Conservation (phyloP, 2,113 vertebrate species). For the Aspidoscelis tigris region DNA sequence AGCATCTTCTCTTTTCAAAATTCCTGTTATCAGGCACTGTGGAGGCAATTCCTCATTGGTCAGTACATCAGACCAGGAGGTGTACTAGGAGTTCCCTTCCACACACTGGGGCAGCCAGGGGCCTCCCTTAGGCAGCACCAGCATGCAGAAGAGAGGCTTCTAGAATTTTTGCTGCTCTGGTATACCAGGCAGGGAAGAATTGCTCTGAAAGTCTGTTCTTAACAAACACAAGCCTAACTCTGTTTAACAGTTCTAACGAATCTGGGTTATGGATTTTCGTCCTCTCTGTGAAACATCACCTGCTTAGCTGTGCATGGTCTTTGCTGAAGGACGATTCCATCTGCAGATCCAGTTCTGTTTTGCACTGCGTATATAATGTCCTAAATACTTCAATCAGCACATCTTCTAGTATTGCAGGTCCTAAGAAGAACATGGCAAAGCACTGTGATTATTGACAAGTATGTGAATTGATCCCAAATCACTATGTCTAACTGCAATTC, state of each 20-base stretch:
- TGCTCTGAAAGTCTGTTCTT: neutral
- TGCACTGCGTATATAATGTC: constrained; percentile 92
- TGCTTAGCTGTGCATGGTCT: constrained; percentile 96
- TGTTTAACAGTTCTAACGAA: neutral
- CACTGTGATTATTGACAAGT: constrained; percentile 5
- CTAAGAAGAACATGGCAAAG: constrained; percentile 72
- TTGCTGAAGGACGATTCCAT: constrained; percentile 92
- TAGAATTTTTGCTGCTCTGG: too few relatives aligned
- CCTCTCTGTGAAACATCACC: constrained; percentile 72
- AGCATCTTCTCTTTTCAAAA: neutral
- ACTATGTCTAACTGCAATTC: neutral
- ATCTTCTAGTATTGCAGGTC: constrained; percentile 96
- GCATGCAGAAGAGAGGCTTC: too few relatives aligned
- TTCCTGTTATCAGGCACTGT: neutral
- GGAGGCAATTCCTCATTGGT: too few relatives aligned
- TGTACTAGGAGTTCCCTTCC: too few relatives aligned
- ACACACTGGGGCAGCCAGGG: too few relatives aligned
- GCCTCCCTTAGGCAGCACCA: too few relatives aligned
- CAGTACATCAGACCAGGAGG: too few relatives aligned
- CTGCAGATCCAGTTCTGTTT: constrained; percentile 92
- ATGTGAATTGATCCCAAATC: neutral
- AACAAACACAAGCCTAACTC: neutral
- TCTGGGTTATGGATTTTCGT: neutral
- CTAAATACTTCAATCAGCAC: constrained; percentile 97
- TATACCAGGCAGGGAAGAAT: too few relatives aligned